These are phyloP conservation scores for Eucidaris tribuloides DNA, from an alignment of 35 echinoderm and acorn worm genomes.

Conservation along the genomic window DNA sequence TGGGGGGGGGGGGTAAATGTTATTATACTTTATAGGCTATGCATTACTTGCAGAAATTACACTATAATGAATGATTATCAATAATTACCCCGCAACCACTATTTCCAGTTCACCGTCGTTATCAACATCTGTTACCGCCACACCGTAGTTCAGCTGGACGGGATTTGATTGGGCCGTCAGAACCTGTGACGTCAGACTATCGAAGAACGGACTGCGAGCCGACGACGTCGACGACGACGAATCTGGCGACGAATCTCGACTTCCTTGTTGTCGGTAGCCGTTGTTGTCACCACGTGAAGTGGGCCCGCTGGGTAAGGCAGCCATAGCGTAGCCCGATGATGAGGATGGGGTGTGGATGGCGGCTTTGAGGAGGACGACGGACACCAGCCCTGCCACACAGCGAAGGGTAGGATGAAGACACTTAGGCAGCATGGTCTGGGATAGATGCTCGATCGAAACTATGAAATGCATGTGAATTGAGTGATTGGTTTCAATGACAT, in stretches of 20 bases:
- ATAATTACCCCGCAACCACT: slow-evolving; percentile 34
- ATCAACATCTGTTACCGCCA: slow-evolving; percentile 38
- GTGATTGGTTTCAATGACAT: no score
- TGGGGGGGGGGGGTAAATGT: no score
- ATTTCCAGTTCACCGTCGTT: slow-evolving; percentile 28
- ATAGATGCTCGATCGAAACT: no score
- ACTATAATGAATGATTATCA: not conserved
- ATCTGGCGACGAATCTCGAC: not conserved
- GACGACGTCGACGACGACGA: not conserved
- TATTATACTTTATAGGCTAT: no score
- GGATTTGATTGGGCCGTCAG: not conserved
- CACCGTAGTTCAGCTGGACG: slow-evolving; percentile 24
- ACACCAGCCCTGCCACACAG: slow-evolving; percentile 22
- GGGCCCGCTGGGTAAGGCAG: not conserved
- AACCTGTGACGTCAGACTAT: not conserved
- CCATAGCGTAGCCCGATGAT: not conserved
- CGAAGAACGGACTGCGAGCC: not conserved
- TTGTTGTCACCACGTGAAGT: not conserved
- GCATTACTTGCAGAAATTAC: no score
- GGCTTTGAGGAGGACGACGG: slow-evolving; percentile 9
- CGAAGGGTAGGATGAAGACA: slow-evolving; percentile 2
- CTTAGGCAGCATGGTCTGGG: slow-evolving; percentile 27
- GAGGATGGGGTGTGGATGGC: slow-evolving; percentile 4
- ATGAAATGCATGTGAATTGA: no score
- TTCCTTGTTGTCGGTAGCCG: not conserved